phyloP scores from a whole-genome alignment of 2,888 invertebrate genomes.

The Sphaerophoria rueppellii region DNA sequence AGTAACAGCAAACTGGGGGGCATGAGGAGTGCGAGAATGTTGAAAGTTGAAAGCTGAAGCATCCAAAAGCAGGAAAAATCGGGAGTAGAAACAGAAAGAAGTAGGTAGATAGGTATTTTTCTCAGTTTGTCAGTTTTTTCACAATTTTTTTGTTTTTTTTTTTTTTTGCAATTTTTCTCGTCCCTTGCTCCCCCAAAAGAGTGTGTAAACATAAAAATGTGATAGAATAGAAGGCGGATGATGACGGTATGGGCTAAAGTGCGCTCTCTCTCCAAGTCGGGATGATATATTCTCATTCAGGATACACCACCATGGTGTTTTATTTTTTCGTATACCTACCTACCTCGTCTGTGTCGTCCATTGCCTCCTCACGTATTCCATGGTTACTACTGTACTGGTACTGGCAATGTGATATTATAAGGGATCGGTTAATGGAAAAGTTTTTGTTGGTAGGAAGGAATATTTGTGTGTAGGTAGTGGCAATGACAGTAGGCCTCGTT shows the following conservation, averaged over 20 bases:
- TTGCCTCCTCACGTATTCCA: not conserved
- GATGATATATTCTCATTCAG: constrained; percentile 65
- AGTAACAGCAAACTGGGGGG: not conserved
- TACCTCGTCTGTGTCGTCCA: not conserved
- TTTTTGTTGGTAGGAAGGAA: constrained; percentile 12
- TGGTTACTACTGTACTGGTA: constrained; percentile 21
- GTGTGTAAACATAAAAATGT: constrained; percentile 46
- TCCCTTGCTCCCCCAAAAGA: constrained; percentile 5
- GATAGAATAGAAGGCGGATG: constrained; percentile 26
- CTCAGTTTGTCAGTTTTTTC: not conserved
- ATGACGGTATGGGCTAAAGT: constrained; percentile 19
- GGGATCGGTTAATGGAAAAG: not conserved
- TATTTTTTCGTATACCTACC: not conserved
- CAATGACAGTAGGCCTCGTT: constrained; percentile 57
- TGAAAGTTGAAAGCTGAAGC: not conserved
- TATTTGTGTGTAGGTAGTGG: constrained; percentile 21
- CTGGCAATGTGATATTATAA: not conserved
- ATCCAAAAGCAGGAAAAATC: constrained; percentile 30
- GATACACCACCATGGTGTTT: constrained; percentile 31
- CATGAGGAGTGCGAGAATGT: not conserved
- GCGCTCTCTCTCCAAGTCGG: constrained; percentile 54
- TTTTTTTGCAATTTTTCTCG: not conserved
- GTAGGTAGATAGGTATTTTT: constrained; percentile 10
- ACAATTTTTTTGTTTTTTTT: too few species aligned
- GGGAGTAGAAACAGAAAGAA: constrained; percentile 11